Base-by-base conservation (phyloP, 2,888 invertebrate genomes). In the Oithona nana region DNA sequence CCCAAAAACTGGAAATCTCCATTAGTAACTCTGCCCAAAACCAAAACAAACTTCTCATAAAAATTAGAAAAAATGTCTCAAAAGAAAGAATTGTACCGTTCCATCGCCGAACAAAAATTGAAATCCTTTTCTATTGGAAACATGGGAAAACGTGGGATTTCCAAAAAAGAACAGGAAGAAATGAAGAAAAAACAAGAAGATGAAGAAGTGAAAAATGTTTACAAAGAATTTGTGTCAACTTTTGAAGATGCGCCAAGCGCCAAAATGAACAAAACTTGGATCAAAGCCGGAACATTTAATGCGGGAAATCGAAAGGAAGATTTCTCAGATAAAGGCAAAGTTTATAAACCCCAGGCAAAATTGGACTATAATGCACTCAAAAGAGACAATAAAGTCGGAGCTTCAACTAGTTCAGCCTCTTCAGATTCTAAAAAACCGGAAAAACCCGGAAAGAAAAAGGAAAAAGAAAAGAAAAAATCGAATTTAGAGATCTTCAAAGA, bases 401-500 rank as follows among this genome's bases (percentile, higher is more conserved):
- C 22, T 28, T 29, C 30, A 52, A 22, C 11, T 11, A 50, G 2
- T n/a, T 24, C 20, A 62, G 68, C 67, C 55, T n/a, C 28, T 57
- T 52, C 4, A 60, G 61, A 30, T 57, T 65, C 62, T 30, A 59
- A 78, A n/a, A 82, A 83, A 71, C 78, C 81, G 48, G 83, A 83
- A 57, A 67, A 73, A 1, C 69, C 73, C 29, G 75, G 79, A 54
- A 88, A 87, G 70, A 86, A 82, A 69, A 81, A 80, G 65, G 81
- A 82, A 61, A 86, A 85, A 61, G 86, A 85, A 67, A 94, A 92
- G 72, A 90, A 90, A 73, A 95, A 95, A 71, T 94, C 92, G 71
- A 97, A 98, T 74, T 76, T 99, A 66, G 98, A 99, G 73, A 76
- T 90, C 20, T 99, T 99, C 71, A 99, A 99, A 73, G 97, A 98